A percentile compares a stretch with the other conserved stretches of the same genome.
These are phyloP conservation scores for Cotesia chilonis DNA, from an alignment of 1,140 invertebrate species.

Conservation along the genomic window DNA sequence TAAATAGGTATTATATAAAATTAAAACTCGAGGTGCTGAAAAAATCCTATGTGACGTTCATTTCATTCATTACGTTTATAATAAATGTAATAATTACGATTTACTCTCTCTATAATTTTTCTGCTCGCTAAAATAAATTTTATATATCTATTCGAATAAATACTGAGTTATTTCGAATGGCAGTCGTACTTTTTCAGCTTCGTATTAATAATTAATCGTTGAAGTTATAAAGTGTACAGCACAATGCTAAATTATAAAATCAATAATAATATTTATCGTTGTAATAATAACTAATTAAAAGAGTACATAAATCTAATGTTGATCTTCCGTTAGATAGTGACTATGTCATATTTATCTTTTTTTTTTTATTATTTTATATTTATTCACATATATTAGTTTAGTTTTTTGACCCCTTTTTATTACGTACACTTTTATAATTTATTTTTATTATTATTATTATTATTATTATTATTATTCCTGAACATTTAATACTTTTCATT, in stretches of 20 bases:
- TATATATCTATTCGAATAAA: not conserved
- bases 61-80: no score
- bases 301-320: no score
- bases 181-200: conserved; percentile 30
- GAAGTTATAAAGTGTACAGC: not conserved
- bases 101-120: not conserved
- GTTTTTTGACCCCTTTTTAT: conserved; percentile 16
- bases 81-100: no score
- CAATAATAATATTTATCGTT: no score
- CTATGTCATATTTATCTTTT: no score
- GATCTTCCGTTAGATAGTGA: no score
- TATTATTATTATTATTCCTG: conserved; percentile 6
- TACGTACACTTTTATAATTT: not conserved
- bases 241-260: not conserved
- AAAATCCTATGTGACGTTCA: no score
- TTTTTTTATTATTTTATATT: no score
- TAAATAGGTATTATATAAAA: no score
- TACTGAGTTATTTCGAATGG: not conserved
- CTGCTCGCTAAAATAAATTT: conserved; percentile 27
- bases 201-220: not conserved
- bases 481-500: conserved; percentile 36
- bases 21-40: no score
- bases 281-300: no score
- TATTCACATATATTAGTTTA: no score
- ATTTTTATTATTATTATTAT: not conserved